phyloP scores from a whole-genome alignment of 2,888 invertebrate genomes.

The Cheilosia impressa region DNA sequence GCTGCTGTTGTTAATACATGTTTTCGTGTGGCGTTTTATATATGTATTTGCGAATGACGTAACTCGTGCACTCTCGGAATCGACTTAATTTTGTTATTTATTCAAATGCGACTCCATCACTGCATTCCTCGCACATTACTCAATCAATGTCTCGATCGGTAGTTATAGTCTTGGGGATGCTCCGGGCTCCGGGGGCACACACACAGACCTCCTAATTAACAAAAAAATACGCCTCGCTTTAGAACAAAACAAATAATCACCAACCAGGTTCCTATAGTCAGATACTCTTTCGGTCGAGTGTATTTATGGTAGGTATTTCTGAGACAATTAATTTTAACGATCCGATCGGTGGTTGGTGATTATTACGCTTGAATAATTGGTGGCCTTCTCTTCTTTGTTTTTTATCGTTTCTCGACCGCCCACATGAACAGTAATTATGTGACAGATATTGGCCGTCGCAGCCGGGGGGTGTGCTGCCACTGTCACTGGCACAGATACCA shows the following conservation, averaged over 20 bases:
- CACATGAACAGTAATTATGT: constrained; percentile 56
- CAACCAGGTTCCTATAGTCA: constrained; percentile 37
- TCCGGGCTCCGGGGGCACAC: not conserved
- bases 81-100: not conserved
- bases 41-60: too few species aligned
- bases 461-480: not conserved
- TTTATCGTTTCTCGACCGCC: constrained; percentile 47
- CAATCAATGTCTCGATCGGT: constrained; percentile 23
- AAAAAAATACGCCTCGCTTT: constrained; percentile 20
- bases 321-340: constrained; percentile 66
- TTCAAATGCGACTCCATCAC: constrained; percentile 32
- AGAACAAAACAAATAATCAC: constrained; percentile 5
- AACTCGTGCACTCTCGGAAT: not conserved
- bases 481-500: constrained; percentile 47
- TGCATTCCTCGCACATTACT: constrained; percentile 45
- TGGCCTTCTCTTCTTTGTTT: not conserved
- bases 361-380: constrained; percentile 31
- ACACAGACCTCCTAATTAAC: not conserved
- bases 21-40: too few species aligned
- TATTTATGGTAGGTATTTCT: constrained; percentile 19
- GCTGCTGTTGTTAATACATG: too few species aligned
- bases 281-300: constrained; percentile 4
- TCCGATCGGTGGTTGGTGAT: constrained; percentile 52
- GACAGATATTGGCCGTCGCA: constrained; percentile 17
- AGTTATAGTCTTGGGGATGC: not conserved